Evolutionary conservation across 1,140 invertebrate genomes (phyloP), one percentile per base, ranked within the genome.

Genomic region (Lepidurus packardi): DNA sequence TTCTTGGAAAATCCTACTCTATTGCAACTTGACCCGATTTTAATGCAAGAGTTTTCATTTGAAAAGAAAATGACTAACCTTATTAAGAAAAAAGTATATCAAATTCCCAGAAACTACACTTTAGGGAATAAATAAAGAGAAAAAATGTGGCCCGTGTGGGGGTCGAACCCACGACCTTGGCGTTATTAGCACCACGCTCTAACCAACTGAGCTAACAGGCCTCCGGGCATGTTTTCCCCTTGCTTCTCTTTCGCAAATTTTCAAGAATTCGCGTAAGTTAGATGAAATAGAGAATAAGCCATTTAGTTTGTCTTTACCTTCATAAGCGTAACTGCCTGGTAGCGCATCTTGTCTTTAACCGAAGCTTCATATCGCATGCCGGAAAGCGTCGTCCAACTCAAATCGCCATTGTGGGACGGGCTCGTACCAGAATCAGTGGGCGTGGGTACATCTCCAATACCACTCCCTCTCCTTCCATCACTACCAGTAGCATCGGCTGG

Each of bases 311-410:
- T 5, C 81, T 79, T 78, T 84, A 90, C 90, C 86, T 94, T 94
- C 93, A 97, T 96, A 80, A 95, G 93, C 7, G 93, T 95, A 79
- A 98, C 97, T 4, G 95, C 92, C 85, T 97, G 93, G 85, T 96
- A 98, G 81, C 92, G 91, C 90, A 96, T 96, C 84, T 94, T 96
- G 82, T 98, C 95, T 80, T 91, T 91, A 45, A 95, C 88, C 0
- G 93, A 95, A 0, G 94, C 90, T 84, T 97, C 93, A 85, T 97
- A 98, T 0, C 92, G 90, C 9, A 91, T 87, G 53, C 94, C 91
- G 11, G 94, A 87, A 5, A 96, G 95, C 16, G 92, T 86, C 81
- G 96, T 91, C 0, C 92, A 92, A 84, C 97, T 96, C 85, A 98
- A 96, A 85, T 98, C 96, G 81, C 92, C 78, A 11, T 78, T 78